Percentiles rank a stretch among this genome's conserved stretches.
Conservation (phyloP, 2,797 vertebrate species). For the Catamblyrhynchus diadema region DNA sequence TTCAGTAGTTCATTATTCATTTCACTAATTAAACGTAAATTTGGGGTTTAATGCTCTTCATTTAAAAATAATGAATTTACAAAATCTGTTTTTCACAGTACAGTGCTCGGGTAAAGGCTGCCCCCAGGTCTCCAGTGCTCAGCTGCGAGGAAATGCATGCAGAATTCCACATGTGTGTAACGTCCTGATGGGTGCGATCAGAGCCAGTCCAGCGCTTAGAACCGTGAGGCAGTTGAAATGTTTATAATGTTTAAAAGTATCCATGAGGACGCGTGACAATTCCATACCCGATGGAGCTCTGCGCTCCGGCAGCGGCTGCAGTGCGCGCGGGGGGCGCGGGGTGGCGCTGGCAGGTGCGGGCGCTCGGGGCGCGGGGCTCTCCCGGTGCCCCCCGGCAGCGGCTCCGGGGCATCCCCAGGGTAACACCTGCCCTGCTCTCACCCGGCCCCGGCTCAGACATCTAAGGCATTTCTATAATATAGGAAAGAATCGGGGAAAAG, state of each 20-base stretch:
- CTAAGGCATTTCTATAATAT: accelerated
- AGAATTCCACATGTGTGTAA: accelerated
- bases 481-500: background rate
- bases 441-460: no score
- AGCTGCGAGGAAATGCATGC: background rate
- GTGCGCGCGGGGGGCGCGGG: background rate
- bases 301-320: background rate
- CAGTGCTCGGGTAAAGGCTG: accelerated
- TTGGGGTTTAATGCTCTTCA: background rate
- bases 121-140: accelerated
- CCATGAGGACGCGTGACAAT: accelerated
- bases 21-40: background rate
- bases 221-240: background rate
- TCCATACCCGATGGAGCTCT: accelerated
- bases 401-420: no score
- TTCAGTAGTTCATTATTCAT: background rate
- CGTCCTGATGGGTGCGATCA: background rate
- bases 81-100: background rate
- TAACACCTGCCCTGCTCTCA: background rate
- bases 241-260: background rate
- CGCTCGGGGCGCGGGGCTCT: background rate
- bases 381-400: background rate
- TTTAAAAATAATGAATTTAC: background rate
- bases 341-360: background rate
- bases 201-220: background rate